Conservation (phyloP, 2,888 invertebrate genomes). For the Rhabditophanes sp. region DNA sequence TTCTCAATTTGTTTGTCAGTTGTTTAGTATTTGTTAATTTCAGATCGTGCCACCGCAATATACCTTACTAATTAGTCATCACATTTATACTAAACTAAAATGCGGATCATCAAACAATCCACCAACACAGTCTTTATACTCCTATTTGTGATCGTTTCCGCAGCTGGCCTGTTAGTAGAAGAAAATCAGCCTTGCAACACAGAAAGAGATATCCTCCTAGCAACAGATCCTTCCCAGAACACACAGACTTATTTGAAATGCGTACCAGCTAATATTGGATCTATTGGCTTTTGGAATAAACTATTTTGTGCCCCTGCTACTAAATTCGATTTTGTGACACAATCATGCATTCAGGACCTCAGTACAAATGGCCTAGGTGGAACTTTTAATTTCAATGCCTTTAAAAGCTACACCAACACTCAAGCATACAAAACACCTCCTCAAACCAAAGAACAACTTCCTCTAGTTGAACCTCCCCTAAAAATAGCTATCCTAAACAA, state of each 20-base stretch:
- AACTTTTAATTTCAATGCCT: background rate
- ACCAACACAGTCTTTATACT: no score
- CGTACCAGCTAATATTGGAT: slow-evolving; percentile 13
- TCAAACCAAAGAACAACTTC: background rate
- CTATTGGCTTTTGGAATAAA: slow-evolving; percentile 34
- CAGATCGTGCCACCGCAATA: no score
- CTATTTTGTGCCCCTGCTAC: slow-evolving; percentile 35
- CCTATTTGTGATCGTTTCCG: no score
- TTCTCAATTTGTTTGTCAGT: no score
- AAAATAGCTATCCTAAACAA: slow-evolving; percentile 39
- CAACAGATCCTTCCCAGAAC: slow-evolving; percentile 34
- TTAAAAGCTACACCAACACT: no score
- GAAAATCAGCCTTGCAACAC: slow-evolving; percentile 29
- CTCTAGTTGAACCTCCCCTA: slow-evolving; percentile 1
- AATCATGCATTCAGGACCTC: slow-evolving; percentile 19
- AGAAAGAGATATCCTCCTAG: slow-evolving; percentile 29
- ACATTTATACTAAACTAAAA: no score
- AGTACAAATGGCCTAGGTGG: background rate
- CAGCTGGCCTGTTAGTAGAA: no score
- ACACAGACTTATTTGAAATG: slow-evolving; percentile 33
- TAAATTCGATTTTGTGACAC: slow-evolving; percentile 39
- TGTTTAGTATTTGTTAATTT: no score
- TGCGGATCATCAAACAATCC: no score
- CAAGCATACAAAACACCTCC: no score
- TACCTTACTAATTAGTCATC: no score